phyloP scores from a whole-genome alignment of 2,888 invertebrate genomes.

The Philopedon plagiatum region DNA sequence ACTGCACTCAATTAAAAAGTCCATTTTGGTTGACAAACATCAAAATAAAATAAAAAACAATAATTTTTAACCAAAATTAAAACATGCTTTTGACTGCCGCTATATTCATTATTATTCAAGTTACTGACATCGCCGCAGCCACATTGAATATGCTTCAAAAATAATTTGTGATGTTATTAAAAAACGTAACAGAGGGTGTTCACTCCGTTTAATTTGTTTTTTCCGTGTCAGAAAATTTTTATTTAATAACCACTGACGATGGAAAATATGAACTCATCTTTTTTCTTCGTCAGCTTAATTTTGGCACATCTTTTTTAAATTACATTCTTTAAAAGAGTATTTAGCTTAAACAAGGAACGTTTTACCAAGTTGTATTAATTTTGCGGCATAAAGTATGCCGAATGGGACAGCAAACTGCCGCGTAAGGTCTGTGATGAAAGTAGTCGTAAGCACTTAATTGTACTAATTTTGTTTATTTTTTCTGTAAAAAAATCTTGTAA shows the following conservation, averaged over 20 bases:
- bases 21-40: constrained; percentile 16
- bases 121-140: not conserved
- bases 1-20: constrained; percentile 14
- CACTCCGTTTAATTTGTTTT: constrained; percentile 13
- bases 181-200: constrained; percentile 12
- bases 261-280: not conserved
- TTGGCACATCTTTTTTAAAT: not conserved
- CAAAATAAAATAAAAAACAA: constrained; percentile 8
- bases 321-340: not conserved
- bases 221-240: constrained; percentile 9
- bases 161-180: constrained; percentile 22
- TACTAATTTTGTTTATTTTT: constrained; percentile 49
- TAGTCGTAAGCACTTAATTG: constrained; percentile 60
- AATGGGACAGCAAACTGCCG: constrained; percentile 60
- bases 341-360: constrained; percentile 44
- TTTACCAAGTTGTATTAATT: constrained; percentile 50
- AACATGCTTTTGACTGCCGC: constrained; percentile 17
- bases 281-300: not conserved
- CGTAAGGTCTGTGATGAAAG: constrained; percentile 64
- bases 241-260: constrained; percentile 8
- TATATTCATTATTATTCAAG: constrained; percentile 16
- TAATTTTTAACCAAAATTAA: constrained; percentile 13
- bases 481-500: constrained; percentile 41
- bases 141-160: constrained; percentile 18
- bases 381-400: constrained; percentile 57